phyloP scores from a whole-genome alignment of 2,888 invertebrate genomes.

The Buathra laborator region DNA sequence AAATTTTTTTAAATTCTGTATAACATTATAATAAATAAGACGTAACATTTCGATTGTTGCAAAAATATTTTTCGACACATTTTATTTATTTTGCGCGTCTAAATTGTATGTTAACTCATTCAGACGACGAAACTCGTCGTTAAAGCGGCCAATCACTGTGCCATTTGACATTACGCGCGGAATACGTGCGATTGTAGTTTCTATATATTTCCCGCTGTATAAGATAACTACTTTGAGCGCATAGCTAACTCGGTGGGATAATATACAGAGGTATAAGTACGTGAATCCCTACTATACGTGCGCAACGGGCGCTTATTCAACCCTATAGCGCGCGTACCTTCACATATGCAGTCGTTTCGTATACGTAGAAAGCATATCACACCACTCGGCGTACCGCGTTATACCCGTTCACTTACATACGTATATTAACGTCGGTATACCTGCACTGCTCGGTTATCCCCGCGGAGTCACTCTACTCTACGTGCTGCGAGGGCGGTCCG shows the following conservation, averaged over 20 bases:
- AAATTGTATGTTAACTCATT: neutral
- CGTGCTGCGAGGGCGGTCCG: slow-evolving; percentile 81
- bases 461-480: slow-evolving; percentile 64
- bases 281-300: neutral
- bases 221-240: neutral
- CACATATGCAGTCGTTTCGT: neutral
- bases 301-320: neutral
- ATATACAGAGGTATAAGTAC: neutral
- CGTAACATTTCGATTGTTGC: no score
- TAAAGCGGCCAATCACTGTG: neutral
- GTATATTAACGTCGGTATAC: slow-evolving; percentile 31
- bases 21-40: no score
- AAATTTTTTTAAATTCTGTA: no score
- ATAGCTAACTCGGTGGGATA: neutral
- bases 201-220: neutral
- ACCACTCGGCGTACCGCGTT: slow-evolving; percentile 2
- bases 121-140: neutral
- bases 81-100: no score
- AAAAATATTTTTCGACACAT: no score
- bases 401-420: slow-evolving; percentile 65
- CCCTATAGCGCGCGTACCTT: neutral
- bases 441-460: slow-evolving; percentile 53
- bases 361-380: slow-evolving; percentile 12
- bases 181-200: neutral
- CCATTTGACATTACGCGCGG: neutral